Evolutionary conservation across 2,888 invertebrate genomes (phyloP).

Genomic region (Drosophila merina): DNA sequence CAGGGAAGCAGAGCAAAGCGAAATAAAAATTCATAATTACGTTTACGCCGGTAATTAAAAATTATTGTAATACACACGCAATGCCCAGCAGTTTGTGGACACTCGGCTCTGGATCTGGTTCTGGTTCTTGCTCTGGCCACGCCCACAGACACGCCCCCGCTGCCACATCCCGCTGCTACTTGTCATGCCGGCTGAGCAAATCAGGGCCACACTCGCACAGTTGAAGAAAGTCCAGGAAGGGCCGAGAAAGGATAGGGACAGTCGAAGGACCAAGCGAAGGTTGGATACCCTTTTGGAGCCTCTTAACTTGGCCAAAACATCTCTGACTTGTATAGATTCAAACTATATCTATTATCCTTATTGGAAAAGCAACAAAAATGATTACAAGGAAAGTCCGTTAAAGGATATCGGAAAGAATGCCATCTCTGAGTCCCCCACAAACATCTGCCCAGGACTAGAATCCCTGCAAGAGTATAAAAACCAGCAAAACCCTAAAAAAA

Average conservation of each 20-base stretch:
- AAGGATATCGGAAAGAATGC: too few relatives aligned
- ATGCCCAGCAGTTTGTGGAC: slow-evolving; percentile 54
- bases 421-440: too few relatives aligned
- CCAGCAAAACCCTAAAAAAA: background rate
- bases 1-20: slow-evolving; percentile 51
- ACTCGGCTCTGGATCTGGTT: slow-evolving; percentile 9
- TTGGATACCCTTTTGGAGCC: too few relatives aligned
- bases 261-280: too few relatives aligned
- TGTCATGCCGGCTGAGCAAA: slow-evolving; percentile 72
- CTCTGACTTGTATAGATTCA: too few relatives aligned
- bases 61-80: slow-evolving; percentile 83
- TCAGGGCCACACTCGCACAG: slow-evolving; percentile 59
- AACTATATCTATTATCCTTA: too few relatives aligned
- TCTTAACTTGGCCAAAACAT: too few relatives aligned
- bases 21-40: slow-evolving; percentile 84
- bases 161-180: background rate
- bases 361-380: too few relatives aligned
- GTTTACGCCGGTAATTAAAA: slow-evolving; percentile 85
- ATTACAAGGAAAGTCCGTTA: too few relatives aligned
- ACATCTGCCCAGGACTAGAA: background rate
- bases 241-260: too few relatives aligned
- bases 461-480: slow-evolving; percentile 16
- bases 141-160: slow-evolving; percentile 31
- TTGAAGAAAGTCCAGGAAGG: too few relatives aligned
- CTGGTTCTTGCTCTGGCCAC: slow-evolving; percentile 42